These are phyloP conservation scores for Saturnia pavonia DNA, from an alignment of 2,888 invertebrate genomes.

Conservation along the genomic window DNA sequence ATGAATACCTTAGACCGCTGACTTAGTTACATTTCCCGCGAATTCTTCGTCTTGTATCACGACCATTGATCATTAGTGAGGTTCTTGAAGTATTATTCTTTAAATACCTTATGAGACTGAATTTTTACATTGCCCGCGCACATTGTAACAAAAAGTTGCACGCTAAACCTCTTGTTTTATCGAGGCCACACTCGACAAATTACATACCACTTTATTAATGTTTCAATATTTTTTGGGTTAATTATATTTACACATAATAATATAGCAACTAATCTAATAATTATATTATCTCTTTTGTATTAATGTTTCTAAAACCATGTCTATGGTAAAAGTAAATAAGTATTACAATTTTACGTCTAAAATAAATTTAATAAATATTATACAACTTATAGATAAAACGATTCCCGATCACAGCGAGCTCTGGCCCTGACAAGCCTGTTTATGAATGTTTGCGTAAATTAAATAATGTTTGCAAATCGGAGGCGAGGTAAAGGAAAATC, in stretches of 20 bases:
- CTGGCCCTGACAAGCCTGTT: slow-evolving; percentile 6
- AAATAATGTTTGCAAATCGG: slow-evolving; percentile 24
- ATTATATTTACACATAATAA: no score
- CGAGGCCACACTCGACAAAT: no score
- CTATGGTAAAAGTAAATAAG: not conserved
- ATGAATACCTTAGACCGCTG: not conserved
- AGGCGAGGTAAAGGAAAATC: slow-evolving; percentile 34
- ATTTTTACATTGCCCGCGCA: no score
- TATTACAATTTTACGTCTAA: not conserved
- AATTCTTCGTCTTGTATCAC: not conserved
- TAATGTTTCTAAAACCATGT: not conserved
- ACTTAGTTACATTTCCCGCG: not conserved
- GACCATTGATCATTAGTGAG: no score
- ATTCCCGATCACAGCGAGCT: not conserved
- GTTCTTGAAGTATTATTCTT: no score
- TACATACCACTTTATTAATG: no score
- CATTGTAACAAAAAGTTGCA: no score
- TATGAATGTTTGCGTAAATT: slow-evolving; percentile 18
- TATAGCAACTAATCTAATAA: not conserved
- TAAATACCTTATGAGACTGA: no score
- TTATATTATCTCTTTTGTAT: not conserved
- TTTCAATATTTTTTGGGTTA: no score
- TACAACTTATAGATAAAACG: not conserved
- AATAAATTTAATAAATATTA: not conserved
- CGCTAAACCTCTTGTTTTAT: no score